Percentiles rank a stretch among this genome's conserved stretches.
These are phyloP conservation scores for Polyodon spathula DNA, from an alignment of 2,113 vertebrate genomes.

Conservation along the genomic window DNA sequence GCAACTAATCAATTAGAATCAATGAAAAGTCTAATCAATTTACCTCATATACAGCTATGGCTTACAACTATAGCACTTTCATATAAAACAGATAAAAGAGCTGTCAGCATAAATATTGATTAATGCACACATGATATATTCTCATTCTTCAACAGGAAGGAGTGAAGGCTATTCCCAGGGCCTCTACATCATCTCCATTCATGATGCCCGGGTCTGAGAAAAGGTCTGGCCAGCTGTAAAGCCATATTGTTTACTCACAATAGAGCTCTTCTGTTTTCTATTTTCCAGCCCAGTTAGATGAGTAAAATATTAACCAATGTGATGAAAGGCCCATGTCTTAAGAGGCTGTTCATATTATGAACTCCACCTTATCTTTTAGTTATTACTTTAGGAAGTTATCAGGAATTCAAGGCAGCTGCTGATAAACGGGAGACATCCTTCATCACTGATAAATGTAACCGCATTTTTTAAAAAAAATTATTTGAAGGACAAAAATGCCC, in stretches of 20 bases:
- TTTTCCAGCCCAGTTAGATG: conserved; percentile 30
- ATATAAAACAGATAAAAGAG: too few species aligned
- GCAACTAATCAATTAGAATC: too few species aligned
- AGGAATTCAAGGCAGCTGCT: background rate
- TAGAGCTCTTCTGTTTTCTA: conserved; percentile 34
- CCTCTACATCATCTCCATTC: too few species aligned
- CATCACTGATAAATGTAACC: background rate
- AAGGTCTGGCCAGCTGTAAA: conserved; percentile 22
- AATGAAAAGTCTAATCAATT: too few species aligned
- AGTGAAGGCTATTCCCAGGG: too few species aligned
- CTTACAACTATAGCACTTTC: too few species aligned
- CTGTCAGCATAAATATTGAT: background rate
- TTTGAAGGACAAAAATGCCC: background rate
- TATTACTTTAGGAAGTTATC: background rate
- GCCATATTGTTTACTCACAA: conserved; percentile 34
- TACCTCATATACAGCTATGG: too few species aligned
- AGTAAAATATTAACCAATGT: conserved; percentile 28
- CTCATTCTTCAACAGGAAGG: too few species aligned
- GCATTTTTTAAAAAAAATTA: background rate
- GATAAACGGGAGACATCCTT: background rate
- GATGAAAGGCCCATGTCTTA: conserved; percentile 35
- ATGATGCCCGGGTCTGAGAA: conserved; percentile 12
- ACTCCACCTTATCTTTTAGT: background rate
- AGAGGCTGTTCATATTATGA: background rate
- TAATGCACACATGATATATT: too few species aligned